Base-by-base conservation (phyloP, 2,113 vertebrate species). In the Antigone vipio region DNA sequence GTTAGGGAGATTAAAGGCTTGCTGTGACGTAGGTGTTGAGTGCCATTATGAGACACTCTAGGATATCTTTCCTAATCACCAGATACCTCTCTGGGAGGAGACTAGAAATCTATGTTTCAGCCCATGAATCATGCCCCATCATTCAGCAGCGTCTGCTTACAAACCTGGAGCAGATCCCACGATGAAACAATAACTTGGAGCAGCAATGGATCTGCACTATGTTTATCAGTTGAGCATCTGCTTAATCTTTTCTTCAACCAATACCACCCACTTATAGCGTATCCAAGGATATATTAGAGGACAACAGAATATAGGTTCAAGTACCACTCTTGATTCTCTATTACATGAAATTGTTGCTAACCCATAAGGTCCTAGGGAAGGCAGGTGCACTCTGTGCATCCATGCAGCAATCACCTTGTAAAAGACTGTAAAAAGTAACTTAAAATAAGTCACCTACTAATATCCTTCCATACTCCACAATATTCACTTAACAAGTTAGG, bases 121-220 rank as follows among this genome's bases (percentile, higher is more conserved):
- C 21, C 62, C 27, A 9, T n/a, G 67, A 76, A 45, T 47, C 1
- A 0, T 73, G 58, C 17, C 49, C 4, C 0, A 0, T 63, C 32
- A 55, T 21, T 64, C 60, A 68, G 34, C 53, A 35, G 15, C 6
- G 24, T 50, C 67, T 56, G 42, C 26, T 58, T 63, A 78, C 29
- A 82, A 66, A 78, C 10, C 38, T 63, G 26, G 38, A 81, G 17
- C 45, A 63, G 32, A n/a, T 34, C 32, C 76, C 60, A 22, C 2
- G 1, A 42, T 3, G 40, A 81, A 44, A 42, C 13, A 64, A 2
- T 12, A 58, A 12, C 42, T 60, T 53, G 50, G 4, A 92, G 47
- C 47, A 86, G 42, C 59, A 72, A 15, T 3, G 3, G 26, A 50
- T 60, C 63, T 74, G 27, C 0, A 0, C 38, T 18, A 24, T 20